Conservation (phyloP, 37 sponge, comb jelly and placozoan species). For the Eunapius fragilis region DNA sequence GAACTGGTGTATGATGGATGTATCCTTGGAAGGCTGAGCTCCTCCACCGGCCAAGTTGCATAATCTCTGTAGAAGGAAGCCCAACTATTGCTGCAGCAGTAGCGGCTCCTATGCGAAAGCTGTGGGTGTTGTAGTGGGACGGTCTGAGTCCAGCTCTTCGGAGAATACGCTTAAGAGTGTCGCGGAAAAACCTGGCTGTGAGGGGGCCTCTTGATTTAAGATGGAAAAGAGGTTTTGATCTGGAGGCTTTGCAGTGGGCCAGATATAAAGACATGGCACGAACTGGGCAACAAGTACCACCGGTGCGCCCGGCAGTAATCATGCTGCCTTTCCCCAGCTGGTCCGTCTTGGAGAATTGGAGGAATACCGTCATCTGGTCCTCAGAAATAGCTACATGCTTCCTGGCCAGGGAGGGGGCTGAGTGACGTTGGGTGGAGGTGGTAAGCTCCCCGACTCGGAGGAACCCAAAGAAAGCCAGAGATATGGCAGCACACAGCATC, state of each 20-base stretch:
- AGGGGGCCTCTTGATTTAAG: neutral
- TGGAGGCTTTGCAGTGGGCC: neutral
- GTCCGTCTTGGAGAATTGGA: neutral
- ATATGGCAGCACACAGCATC: constrained; percentile 75
- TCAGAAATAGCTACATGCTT: neutral
- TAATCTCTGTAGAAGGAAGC: too few species aligned
- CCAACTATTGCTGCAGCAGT: too few species aligned
- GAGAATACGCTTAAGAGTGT: too few species aligned
- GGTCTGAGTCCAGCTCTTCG: too few species aligned
- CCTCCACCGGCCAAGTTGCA: too few species aligned
- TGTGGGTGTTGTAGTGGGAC: too few species aligned
- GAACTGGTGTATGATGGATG: too few species aligned
- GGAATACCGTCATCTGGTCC: neutral
- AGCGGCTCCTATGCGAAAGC: too few species aligned
- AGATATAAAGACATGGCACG: neutral
- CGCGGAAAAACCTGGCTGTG: neutral
- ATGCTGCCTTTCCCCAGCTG: constrained; percentile 30
- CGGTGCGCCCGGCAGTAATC: neutral
- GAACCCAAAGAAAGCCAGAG: neutral
- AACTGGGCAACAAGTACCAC: neutral
- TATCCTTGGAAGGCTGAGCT: too few species aligned
- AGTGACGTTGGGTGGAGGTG: neutral
- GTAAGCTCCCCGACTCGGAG: neutral
- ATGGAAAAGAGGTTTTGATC: neutral
- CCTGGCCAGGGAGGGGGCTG: neutral